Percentiles rank a stretch among this genome's conserved stretches.
phyloP scores from a whole-genome alignment of 1,140 invertebrate genomes.

The Caenorhabditis tropicalis region DNA sequence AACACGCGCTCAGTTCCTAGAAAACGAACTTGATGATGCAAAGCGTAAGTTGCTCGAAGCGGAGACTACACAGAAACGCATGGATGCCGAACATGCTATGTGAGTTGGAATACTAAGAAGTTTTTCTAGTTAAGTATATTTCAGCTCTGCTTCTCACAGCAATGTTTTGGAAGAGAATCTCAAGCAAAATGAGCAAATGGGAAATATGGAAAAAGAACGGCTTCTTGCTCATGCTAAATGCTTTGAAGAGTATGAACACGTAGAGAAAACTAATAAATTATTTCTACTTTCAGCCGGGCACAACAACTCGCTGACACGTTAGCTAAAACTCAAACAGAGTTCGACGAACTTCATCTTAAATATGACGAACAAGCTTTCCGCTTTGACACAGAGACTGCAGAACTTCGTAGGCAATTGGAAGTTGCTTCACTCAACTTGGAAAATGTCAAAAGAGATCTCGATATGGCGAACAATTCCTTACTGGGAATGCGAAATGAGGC shows the following conservation, averaged over 20 bases:
- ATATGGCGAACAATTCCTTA: background rate
- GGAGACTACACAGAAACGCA: conserved; percentile 13
- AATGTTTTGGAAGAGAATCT: conserved; percentile 9
- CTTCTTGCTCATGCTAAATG: background rate
- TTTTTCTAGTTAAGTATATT: background rate
- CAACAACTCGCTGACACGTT: background rate
- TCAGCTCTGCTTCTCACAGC: conserved; percentile 7
- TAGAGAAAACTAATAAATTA: too few relatives aligned
- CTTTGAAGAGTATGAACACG: background rate
- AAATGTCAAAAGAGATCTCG: background rate
- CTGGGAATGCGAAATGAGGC: background rate
- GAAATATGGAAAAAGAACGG: conserved; percentile 22
- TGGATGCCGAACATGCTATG: conserved; percentile 13
- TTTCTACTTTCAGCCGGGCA: background rate
- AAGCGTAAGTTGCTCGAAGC: background rate
- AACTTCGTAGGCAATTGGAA: conserved; percentile 10
- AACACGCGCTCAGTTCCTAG: conserved; percentile 22
- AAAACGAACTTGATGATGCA: conserved; percentile 23
- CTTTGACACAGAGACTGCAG: background rate
- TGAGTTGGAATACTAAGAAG: background rate
- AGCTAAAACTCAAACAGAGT: background rate
- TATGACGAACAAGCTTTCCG: background rate
- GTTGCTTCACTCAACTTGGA: background rate
- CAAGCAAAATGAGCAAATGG: conserved; percentile 17
- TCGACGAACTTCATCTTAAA: background rate